These are phyloP conservation scores for Piprites chloris DNA, from an alignment of 2,113 vertebrate species.

Conservation along the genomic window DNA sequence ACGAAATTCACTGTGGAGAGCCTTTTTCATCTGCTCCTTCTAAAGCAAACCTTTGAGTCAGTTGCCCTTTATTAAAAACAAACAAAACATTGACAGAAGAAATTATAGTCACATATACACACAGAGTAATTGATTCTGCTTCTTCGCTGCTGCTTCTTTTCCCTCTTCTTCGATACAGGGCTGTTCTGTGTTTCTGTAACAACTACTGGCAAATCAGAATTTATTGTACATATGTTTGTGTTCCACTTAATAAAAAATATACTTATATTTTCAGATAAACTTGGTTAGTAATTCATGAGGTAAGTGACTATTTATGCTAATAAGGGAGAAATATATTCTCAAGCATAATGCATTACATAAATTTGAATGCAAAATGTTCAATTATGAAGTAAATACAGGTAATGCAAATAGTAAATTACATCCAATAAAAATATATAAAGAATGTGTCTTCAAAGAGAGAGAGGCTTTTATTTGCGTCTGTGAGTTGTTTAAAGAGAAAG, in stretches of 20 bases:
- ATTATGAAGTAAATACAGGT: slow-evolving; percentile 84
- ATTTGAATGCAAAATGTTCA: slow-evolving; percentile 85
- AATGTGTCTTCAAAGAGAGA: slow-evolving; percentile 78
- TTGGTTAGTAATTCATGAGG: slow-evolving; percentile 86
- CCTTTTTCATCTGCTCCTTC: background rate
- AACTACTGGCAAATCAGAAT: slow-evolving; percentile 66
- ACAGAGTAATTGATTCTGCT: background rate
- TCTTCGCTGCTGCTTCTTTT: background rate
- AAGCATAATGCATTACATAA: slow-evolving; percentile 81
- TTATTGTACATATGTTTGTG: slow-evolving; percentile 79
- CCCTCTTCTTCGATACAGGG: background rate
- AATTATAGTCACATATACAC: slow-evolving; percentile 6
- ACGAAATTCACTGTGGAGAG: background rate
- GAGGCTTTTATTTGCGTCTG: slow-evolving; percentile 72
- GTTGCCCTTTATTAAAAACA: slow-evolving; percentile 52
- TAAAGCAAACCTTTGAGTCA: slow-evolving; percentile 4
- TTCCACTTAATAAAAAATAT: slow-evolving; percentile 80
- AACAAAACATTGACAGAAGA: slow-evolving; percentile 29
- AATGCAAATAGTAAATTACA: slow-evolving; percentile 82
- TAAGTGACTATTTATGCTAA: slow-evolving; percentile 86
- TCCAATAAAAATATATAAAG: slow-evolving; percentile 79
- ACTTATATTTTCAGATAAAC: slow-evolving; percentile 82
- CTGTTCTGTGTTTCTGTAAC: slow-evolving; percentile 30
- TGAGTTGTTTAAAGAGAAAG: slow-evolving; percentile 78
- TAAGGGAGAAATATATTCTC: slow-evolving; percentile 82